A percentile compares a stretch with the other conserved stretches of the same genome.
These are phyloP conservation scores for Ichneumoninae sp. DNA, from an alignment of 2,888 invertebrate genomes.

Conservation along the genomic window DNA sequence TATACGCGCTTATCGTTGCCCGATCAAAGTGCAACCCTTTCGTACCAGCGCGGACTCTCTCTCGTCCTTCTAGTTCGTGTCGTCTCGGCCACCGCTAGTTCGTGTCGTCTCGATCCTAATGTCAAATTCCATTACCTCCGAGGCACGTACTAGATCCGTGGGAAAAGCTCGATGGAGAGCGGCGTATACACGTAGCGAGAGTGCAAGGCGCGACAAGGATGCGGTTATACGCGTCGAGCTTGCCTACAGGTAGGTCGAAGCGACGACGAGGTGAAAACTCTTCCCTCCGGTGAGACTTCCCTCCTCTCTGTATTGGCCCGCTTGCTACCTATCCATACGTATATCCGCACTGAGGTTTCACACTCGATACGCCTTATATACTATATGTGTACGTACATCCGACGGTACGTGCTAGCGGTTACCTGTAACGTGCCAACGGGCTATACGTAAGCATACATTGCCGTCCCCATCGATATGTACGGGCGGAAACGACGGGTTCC, in stretches of 20 bases:
- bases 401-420: conserved; percentile 73
- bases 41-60: background rate
- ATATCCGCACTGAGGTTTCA: conserved; percentile 70
- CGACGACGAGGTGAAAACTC: conserved; percentile 36
- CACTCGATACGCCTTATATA: conserved; percentile 71
- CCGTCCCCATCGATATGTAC: conserved; percentile 54
- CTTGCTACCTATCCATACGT: conserved; percentile 27
- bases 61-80: background rate
- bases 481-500: conserved; percentile 61
- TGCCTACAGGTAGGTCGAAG: conserved; percentile 55
- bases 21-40: conserved; percentile 65
- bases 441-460: conserved; percentile 29
- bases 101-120: conserved; percentile 73
- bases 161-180: conserved; percentile 54
- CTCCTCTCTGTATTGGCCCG: conserved; percentile 41
- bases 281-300: conserved; percentile 50
- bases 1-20: conserved; percentile 52
- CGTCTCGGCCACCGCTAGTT: conserved; percentile 61
- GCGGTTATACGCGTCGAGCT: conserved; percentile 48
- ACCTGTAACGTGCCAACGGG: conserved; percentile 66
- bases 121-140: conserved; percentile 77
- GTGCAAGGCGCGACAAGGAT: conserved; percentile 52
- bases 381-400: conserved; percentile 53
- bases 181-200: conserved; percentile 50
- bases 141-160: conserved; percentile 66